These are phyloP conservation scores for Columba janthina DNA, from an alignment of 2,113 vertebrate species.

Conservation along the genomic window DNA sequence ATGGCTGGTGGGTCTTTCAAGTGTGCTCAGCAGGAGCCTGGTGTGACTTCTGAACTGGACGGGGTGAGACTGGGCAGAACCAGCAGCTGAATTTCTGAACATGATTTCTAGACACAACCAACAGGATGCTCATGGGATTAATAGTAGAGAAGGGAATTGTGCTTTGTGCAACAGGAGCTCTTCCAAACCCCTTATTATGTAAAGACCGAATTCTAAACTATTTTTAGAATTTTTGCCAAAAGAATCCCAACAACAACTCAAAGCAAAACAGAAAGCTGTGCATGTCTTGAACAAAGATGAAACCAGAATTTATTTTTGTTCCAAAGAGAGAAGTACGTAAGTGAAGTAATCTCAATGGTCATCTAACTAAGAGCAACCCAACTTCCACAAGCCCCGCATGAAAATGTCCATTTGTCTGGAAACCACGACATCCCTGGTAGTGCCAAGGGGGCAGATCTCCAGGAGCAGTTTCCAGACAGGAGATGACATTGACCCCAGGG, in stretches of 20 bases:
- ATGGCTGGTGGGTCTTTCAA: not conserved
- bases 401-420: not conserved
- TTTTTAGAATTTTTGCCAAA: not conserved
- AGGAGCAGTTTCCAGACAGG: conserved; percentile 17
- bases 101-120: not conserved
- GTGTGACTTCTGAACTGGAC: not conserved
- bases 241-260: not conserved
- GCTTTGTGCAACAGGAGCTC: not conserved
- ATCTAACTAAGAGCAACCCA: not conserved
- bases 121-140: not conserved
- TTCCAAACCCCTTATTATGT: not conserved
- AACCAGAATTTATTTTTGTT: not conserved
- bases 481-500: conserved; percentile 16
- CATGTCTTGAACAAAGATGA: not conserved
- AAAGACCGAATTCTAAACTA: not conserved
- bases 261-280: not conserved
- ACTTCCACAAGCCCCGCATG: not conserved
- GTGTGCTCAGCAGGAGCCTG: not conserved
- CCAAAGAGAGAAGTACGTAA: not conserved
- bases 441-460: not conserved
- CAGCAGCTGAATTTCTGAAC: not conserved
- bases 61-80: not conserved
- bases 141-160: not conserved
- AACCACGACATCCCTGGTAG: not conserved
- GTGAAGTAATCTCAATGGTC: not conserved